These are phyloP conservation scores for Athrips mouffetella DNA, from an alignment of 2,888 invertebrate genomes.

Conservation along the genomic window DNA sequence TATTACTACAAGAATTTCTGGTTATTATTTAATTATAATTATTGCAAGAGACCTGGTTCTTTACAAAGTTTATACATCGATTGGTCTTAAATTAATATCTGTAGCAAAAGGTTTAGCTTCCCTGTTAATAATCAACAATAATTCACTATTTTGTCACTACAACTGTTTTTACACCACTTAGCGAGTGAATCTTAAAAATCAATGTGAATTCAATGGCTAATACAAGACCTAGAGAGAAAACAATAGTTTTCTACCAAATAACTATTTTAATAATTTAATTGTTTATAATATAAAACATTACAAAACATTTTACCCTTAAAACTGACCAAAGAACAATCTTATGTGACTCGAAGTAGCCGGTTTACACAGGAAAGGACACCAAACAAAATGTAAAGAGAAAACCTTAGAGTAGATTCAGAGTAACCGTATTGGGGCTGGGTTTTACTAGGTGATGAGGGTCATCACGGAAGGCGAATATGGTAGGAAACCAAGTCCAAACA, in stretches of 20 bases:
- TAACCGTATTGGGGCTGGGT: too few relatives aligned
- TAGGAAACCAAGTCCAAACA: too few relatives aligned
- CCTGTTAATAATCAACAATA: constrained; percentile 10
- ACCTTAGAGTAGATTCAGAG: too few relatives aligned
- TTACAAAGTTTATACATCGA: constrained; percentile 55
- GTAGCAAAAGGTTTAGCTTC: constrained; percentile 22
- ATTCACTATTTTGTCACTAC: constrained; percentile 8
- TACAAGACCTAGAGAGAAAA: constrained; percentile 44
- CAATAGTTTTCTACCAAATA: constrained; percentile 50
- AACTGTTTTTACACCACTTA: constrained; percentile 2
- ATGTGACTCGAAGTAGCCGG: too few relatives aligned
- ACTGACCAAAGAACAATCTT: constrained; percentile 46
- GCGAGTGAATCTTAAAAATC: too few relatives aligned
- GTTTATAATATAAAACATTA: constrained; percentile 61
- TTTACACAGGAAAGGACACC: too few relatives aligned
- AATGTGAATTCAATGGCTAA: constrained; percentile 2
- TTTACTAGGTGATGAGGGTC: too few relatives aligned
- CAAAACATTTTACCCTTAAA: constrained; percentile 61
- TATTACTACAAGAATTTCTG: constrained; percentile 46
- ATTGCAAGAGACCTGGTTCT: constrained; percentile 53
- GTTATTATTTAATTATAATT: constrained; percentile 42
- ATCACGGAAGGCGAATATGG: too few relatives aligned
- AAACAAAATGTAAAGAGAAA: too few relatives aligned
- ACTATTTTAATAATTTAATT: constrained; percentile 51
- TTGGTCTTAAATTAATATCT: constrained; percentile 45